Evolutionary conservation across 2,113 vertebrate species (phyloP).

Genomic region (Egretta garzetta): DNA sequence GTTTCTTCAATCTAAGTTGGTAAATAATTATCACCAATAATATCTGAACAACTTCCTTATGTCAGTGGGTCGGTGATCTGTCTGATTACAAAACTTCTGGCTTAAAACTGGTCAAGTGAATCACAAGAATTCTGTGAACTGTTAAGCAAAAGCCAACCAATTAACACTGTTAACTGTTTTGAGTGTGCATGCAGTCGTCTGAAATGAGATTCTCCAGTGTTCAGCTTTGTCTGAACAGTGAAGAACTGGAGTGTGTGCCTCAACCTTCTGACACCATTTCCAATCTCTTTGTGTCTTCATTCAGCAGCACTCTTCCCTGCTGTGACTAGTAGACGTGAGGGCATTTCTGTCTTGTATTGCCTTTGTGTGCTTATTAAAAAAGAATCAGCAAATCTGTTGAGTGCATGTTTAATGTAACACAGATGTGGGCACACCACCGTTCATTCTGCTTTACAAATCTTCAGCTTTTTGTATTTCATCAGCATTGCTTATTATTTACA

Average conservation of each 20-base stretch:
- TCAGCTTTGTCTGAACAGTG: background rate
- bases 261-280: background rate
- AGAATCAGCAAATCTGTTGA: constrained; percentile 75
- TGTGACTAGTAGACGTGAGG: constrained; percentile 56
- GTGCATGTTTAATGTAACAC: constrained; percentile 75
- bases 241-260: background rate
- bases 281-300: constrained; percentile 35
- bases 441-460: constrained; percentile 72
- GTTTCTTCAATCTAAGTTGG: background rate
- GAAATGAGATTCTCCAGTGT: background rate
- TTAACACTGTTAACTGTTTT: background rate
- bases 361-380: constrained; percentile 75
- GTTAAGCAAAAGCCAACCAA: background rate
- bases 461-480: constrained; percentile 77
- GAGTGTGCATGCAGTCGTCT: background rate
- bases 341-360: constrained; percentile 69
- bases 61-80: background rate
- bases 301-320: constrained; percentile 53
- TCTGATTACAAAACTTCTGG: background rate
- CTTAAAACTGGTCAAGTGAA: background rate
- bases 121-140: background rate
- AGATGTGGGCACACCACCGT: constrained; percentile 76
- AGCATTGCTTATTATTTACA: constrained; percentile 81
- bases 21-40: background rate
- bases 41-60: background rate